A percentile compares a stretch with the other conserved stretches of the same genome.
Evolutionary conservation across 2,113 vertebrate genomes (phyloP).

Genomic region (Clinocottus analis): DNA sequence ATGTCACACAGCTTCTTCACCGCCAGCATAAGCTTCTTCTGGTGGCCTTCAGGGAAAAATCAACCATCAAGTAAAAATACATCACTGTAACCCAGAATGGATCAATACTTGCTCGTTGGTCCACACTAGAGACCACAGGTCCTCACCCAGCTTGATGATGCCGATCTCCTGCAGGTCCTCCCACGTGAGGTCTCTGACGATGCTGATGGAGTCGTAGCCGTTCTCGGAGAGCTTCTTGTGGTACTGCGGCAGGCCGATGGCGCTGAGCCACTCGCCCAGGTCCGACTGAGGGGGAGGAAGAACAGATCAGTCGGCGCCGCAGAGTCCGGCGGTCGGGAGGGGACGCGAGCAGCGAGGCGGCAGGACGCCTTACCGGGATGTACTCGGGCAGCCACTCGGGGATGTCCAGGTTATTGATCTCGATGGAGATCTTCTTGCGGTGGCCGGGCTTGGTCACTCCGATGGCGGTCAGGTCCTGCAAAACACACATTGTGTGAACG

Average conservation of each 20-base stretch:
- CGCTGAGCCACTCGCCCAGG: slow-evolving; percentile 93
- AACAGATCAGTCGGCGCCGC: neutral
- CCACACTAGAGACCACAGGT: too few species aligned
- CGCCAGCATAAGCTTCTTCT: slow-evolving; percentile 97
- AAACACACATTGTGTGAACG: neutral
- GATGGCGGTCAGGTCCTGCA: slow-evolving; percentile 94
- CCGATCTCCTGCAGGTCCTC: slow-evolving; percentile 97
- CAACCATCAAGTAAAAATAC: too few species aligned
- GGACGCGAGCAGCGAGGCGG: neutral
- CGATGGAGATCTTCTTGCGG: slow-evolving; percentile 94
- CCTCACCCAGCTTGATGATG: slow-evolving; percentile 94
- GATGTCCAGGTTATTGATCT: slow-evolving; percentile 93
- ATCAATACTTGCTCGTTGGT: too few species aligned
- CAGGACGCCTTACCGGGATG: slow-evolving; percentile 85
- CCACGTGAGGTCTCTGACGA: slow-evolving; percentile 93
- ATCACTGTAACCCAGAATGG: too few species aligned
- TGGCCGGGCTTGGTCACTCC: slow-evolving; percentile 97
- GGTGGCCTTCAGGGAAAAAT: slow-evolving; percentile 86
- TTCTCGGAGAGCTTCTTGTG: slow-evolving; percentile 93
- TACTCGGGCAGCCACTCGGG: slow-evolving; percentile 95
- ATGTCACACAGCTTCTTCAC: slow-evolving; percentile 94
- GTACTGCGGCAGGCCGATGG: slow-evolving; percentile 93
- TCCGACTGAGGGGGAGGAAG: slow-evolving; percentile 81
- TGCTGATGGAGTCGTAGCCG: slow-evolving; percentile 94
- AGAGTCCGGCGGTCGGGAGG: neutral